Evolutionary conservation across 2,113 vertebrate species (phyloP), one percentile per base, ranked within the genome.

Genomic region (Penelope pileata): DNA sequence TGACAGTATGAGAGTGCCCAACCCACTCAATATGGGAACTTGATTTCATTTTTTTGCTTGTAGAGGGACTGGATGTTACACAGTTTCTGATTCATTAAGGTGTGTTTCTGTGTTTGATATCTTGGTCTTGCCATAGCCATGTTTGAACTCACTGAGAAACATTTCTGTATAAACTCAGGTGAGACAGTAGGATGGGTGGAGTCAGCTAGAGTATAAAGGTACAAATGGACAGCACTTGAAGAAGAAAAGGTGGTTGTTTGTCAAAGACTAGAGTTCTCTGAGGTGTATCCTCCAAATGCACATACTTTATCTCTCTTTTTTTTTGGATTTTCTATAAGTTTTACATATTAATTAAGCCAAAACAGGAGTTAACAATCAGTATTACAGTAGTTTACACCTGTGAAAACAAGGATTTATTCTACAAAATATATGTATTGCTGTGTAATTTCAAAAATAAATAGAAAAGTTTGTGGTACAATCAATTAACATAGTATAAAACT

Each of bases 121-220:
- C 27, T 22, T 30, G 30, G 42, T 66, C 42, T 67, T 67, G 42
- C 30, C 22, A 21, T n/a, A 45, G 30, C 59, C 21, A 21, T 1
- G 0, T 82, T 34, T 72, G 62, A 94, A 56, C 48, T 54, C 29
- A 22, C 6, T 18, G 42, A 63, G 43, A 73, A n/a, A 23, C 9
- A 6, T 77, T 92, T 62, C 53, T 92, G 23, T 16, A 12, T 30
- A 60, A 77, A 47, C 23, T 77, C 16, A 36, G 62, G 54, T 9
- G 51, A 6, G 2, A 0, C 11, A 12, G 5, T 10, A 3, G 32
- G 3, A 3, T 2, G 0, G 22, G 2, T 36, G 14, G 18, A 36
- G 14, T 7, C 15, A 82, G 34, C 48, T 80, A 13, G 8, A 60
- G 26, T 32, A 12, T 60, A 32, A 72, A 40, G 32, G n/a, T 68